These are phyloP conservation scores for Aphaenogaster floridana DNA, from an alignment of 1,140 invertebrate species.

Conservation along the genomic window DNA sequence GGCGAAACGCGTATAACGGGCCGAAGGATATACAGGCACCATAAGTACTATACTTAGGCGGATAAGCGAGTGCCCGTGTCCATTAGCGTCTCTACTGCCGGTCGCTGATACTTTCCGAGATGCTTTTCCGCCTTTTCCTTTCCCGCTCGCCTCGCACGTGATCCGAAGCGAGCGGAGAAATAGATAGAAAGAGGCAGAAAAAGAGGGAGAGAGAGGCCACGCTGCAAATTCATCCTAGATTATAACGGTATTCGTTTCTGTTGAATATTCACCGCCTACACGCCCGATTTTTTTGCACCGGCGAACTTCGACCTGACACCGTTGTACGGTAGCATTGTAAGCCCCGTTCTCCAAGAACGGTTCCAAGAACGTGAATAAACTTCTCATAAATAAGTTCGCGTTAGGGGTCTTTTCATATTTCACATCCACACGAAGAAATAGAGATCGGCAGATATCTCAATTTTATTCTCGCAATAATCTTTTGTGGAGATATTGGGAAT, in stretches of 20 bases:
- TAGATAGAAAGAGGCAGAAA: not conserved
- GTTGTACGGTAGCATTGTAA: not conserved
- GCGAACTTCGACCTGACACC: constrained; percentile 28
- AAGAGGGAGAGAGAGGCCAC: not conserved
- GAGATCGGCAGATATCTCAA: not conserved
- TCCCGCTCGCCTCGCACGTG: constrained; percentile 39
- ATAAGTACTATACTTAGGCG: constrained; percentile 65
- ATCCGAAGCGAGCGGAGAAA: constrained; percentile 30
- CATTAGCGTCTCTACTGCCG: constrained; percentile 58
- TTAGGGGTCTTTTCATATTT: not conserved
- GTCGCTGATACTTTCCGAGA: constrained; percentile 60
- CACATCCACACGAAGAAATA: not conserved
- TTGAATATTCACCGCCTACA: constrained; percentile 46
- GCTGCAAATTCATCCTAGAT: constrained; percentile 46
- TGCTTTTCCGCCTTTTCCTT: constrained; percentile 59
- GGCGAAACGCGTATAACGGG: constrained; percentile 54
- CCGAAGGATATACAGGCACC: constrained; percentile 57
- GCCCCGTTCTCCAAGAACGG: not conserved
- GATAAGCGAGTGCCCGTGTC: constrained; percentile 58
- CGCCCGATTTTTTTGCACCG: constrained; percentile 5
- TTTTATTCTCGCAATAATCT: not conserved
- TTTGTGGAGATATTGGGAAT: constrained; percentile 4
- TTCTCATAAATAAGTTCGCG: constrained; percentile 6
- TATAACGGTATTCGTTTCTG: constrained; percentile 48
- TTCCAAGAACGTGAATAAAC: not conserved